Percentiles rank a stretch among this genome's conserved stretches.
phyloP scores from a whole-genome alignment of 1,140 invertebrate genomes.

The Wiebesia pumilae region DNA sequence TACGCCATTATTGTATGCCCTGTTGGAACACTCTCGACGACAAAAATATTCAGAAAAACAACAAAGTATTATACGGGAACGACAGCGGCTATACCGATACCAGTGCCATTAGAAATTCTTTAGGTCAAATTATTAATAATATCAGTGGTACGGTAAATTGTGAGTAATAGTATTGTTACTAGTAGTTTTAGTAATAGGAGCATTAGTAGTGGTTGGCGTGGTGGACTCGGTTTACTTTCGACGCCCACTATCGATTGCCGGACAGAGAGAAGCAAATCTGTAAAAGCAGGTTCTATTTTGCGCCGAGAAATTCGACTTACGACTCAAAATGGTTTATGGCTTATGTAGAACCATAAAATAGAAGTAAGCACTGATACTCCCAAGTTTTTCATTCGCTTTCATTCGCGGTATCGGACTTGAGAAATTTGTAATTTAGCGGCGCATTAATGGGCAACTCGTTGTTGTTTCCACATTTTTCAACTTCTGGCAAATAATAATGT shows the following conservation, averaged over 20 bases:
- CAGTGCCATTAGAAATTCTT: neutral
- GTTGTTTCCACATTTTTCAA: neutral
- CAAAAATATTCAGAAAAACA: constrained; percentile 23
- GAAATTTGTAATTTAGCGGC: neutral
- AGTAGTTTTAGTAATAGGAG: neutral
- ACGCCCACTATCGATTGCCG: constrained; percentile 57
- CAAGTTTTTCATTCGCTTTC: constrained; percentile 3
- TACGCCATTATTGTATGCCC: neutral
- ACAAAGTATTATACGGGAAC: constrained; percentile 5
- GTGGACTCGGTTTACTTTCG: constrained; percentile 56
- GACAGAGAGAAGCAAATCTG: constrained; percentile 28
- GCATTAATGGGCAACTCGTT: neutral
- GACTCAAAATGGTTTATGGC: constrained; percentile 60
- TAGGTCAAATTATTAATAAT: neutral
- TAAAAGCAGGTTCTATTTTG: constrained; percentile 62
- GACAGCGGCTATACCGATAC: neutral
- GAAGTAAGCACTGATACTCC: neutral
- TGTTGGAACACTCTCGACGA: neutral
- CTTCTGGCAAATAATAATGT: no score
- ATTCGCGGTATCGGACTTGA: no score
- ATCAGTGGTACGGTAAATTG: neutral
- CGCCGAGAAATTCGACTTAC: constrained; percentile 56
- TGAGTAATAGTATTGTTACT: neutral
- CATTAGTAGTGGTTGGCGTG: neutral
- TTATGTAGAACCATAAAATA: constrained; percentile 57